These are phyloP conservation scores for Arctopsyche grandis DNA, from an alignment of 1,140 invertebrate genomes.

Conservation along the genomic window DNA sequence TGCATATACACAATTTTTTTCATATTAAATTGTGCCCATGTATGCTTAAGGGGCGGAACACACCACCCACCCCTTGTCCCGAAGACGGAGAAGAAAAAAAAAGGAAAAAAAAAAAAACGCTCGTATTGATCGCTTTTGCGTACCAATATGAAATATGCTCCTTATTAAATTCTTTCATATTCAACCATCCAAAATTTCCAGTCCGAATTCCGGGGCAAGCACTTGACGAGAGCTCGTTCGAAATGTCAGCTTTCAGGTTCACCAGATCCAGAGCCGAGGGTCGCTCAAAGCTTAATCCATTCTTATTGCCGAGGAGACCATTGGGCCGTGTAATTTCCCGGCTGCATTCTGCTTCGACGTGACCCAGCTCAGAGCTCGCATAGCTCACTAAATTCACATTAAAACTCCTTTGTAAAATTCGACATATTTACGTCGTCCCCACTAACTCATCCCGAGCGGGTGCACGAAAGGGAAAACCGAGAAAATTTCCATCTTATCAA, in stretches of 20 bases:
- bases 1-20: not conserved
- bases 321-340: conserved; percentile 52
- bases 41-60: conserved; percentile 26
- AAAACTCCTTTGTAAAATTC: conserved; percentile 44
- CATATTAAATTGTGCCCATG: conserved; percentile 25
- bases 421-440: conserved; percentile 19
- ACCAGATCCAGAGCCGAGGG: conserved; percentile 41
- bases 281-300: conserved; percentile 54
- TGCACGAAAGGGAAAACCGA: not conserved
- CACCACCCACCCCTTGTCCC: not conserved
- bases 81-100: not conserved
- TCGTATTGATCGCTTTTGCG: not conserved
- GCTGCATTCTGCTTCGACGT: conserved; percentile 51
- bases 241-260: conserved; percentile 55
- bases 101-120: not conserved
- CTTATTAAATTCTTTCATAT: conserved; percentile 54
- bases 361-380: conserved; percentile 48
- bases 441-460: not conserved
- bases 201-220: conserved; percentile 44
- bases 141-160: conserved; percentile 33
- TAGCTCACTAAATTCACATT: conserved; percentile 42
- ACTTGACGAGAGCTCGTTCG: conserved; percentile 52
- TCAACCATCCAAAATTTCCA: conserved; percentile 52
- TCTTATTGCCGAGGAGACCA: conserved; percentile 52
- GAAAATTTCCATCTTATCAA: conserved; percentile 15